Base-by-base conservation (phyloP, 1,140 invertebrate genomes). In the Brachionus plicatilis region DNA sequence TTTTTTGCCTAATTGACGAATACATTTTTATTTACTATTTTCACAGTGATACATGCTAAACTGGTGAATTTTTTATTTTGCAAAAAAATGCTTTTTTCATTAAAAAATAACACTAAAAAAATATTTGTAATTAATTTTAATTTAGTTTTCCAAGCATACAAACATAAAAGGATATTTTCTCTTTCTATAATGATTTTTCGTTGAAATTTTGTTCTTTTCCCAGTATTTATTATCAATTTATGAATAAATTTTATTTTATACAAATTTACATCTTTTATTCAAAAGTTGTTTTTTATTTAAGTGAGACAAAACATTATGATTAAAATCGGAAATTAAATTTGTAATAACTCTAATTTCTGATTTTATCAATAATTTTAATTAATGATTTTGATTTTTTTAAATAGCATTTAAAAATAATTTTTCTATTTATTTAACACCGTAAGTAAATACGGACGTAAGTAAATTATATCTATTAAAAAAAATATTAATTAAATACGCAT, bases 121-220 rank as follows among this genome's bases (percentile, higher is more conserved):
- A 72, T 72, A 72, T 72, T 72, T 72, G 53, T 60, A 60, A 60
- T 60, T 60, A 60, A 60, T 60, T 60, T 60, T 60, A 53, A 53
- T 53, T 60, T 60, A 60, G n/a, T 60, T 60, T 60, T 60, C n/a
- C 17, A 60, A 60, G 11, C 17, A 60, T 27, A 60, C 5, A 17
- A 53, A 8, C 8, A 45, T 3, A 47, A 47, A 47, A 47, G 5
- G 11, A 47, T 47, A 11, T 24, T 56, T 56, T 56, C n/a, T 56
- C 53, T 60, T 60, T 60, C 5, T 60, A 60, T 60, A 60, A 60
- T 60, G 53, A 60, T 60, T 60, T 60, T 60, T 60, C 53, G 53
- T 60, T 60, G 53, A 60, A 60, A 60, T 60, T 60, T 60, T 60
- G 53, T 60, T 60, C 53, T 60, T 47, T 60, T 60, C 20, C 53